Evolutionary conservation across 92 coral and sea anemone species (phyloP), one percentile per base, ranked within the genome.

Genomic region (Bergia puertoricense): DNA sequence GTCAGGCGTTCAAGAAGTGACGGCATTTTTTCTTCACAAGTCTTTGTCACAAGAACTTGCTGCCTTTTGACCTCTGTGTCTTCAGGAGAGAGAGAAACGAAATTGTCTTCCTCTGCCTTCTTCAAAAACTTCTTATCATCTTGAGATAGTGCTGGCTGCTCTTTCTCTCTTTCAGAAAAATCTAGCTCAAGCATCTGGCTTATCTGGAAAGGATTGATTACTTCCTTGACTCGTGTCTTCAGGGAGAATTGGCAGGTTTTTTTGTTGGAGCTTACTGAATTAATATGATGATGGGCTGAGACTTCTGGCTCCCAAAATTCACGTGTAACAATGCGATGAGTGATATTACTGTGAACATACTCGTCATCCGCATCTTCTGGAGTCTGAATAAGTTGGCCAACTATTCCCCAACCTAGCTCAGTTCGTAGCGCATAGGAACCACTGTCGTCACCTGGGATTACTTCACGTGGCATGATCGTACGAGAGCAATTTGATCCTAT

Each of bases 371-470:
- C 80, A 57, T 85, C 79, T 30, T 56, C 62, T 14, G 38, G 56
- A 0, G 65, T 86, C 50, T 75, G 72, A 73, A 76, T 50, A 45
- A 86, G 71, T n/a, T 87, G 66, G 40, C 94, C 93, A 37, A 90
- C 90, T 44, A 92, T 94, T 30, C 92, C 93, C 95, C 93, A 92
- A 4, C 96, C 93, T 8, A 94, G 89, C 18, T 43, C 90, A n/a
- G 94, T 84, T 81, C 92, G 86, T 89, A 76, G 85, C 57, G 91
- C 90, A 75, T 91, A 90, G 13, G 94, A 94, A 80, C 82, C 85
- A 59, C 80, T 85, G 51, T 81, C 91, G 68, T 80, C 84, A 43
- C 91, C 93, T 54, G 92, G 86, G 42, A 93, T 93, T 44, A 94
- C 88, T 81, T 94, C 94, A 23, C 92, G 90, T 22, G 96, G 94